Base-by-base conservation (phyloP, 2,113 vertebrate genomes). In the Amia ocellicauda region DNA sequence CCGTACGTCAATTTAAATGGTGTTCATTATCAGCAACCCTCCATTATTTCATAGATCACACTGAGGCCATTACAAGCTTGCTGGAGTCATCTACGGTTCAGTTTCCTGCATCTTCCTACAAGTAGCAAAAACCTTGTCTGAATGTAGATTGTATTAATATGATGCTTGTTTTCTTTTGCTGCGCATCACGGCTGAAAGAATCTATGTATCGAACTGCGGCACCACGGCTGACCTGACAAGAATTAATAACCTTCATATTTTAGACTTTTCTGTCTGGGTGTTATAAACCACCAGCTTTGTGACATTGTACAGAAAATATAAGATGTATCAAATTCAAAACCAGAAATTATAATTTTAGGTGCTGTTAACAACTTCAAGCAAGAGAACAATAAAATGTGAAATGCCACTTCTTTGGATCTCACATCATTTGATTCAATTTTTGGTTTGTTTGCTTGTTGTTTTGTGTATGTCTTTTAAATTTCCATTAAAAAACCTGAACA, bases 181-280 rank as follows among this genome's bases (percentile, higher is more conserved):
- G 55, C 41, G 16, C 7, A 73, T 62, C 59, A n/a, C 60, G 23
- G 45, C 36, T 49, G 63, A 67, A 58, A 52, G 55, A 36, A 69
- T 58, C 61, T 60, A 26, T 63, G 77, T 70, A 49, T 68, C 17
- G 61, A 69, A 71, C 29, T 26, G 40, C 69, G 42, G 56, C 72
- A 74, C 69, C 69, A 56, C 61, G 54, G 61, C 63, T 40, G 74
- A 79, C 69, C 73, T 72, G 80, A 79, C 80, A 80, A 75, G 69
- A 67, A 52, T 74, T 77, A 79, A 73, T 60, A 71, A 79, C 67
- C 57, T 61, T 67, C 69, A 73, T 77, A 71, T 77, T 57, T 66
- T 75, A 64, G 61, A 74, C 73, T 72, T 58, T 63, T 29, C 23
- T 50, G 63, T 71, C 75, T 70, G 31, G 5, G 31, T 36, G 1